Base-by-base conservation (phyloP, 2,113 vertebrate species). In the Manacus vitellinus region DNA sequence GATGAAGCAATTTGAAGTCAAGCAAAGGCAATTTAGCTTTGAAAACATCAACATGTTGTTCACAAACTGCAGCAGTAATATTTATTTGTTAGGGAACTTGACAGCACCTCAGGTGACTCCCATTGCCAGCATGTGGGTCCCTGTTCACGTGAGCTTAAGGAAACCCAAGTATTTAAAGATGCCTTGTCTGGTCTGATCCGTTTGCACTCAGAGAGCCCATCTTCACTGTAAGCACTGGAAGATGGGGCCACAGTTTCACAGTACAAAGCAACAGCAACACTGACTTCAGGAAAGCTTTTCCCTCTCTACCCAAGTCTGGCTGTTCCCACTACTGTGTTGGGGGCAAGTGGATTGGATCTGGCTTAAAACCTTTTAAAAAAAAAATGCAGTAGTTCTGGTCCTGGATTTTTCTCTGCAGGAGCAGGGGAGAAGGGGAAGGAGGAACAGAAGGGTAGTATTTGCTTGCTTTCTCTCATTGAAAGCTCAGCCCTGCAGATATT, bases 241-340 rank as follows among this genome's bases (percentile, higher is more conserved):
- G 20, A 31, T 37, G 56, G 31, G 73, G 47, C 52, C 30, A 17
- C 31, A 3, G 16, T 43, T 73, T 68, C 16, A 10, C 27, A 6
- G 24, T 7, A 25, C 39, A 54, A 66, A 83, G 46, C 65, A 58
- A 54, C 37, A 77, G 33, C 47, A 70, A 18, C 6, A 6, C 13
- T 28, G 46, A 14, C 7, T 72, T 77, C 30, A 54, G 52, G 51
- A 88, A 66, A 41, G 46, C 18, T 46, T 78, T 77, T 33, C 6
- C 10, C 25, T 24, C 23, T 59, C 30, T 83, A 8, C 25, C n/a
- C 0, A 0, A 23, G 12, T 35, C 28, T 0, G 2, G 52, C 55
- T 73, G 37, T 73, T 85, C 41, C 31, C 33, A 10, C 20, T 15
- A 1, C 61, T 10, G 41, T 0, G 39, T 30, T 41, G 27, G 5